These are phyloP conservation scores for Lamellibrachia columna DNA, from an alignment of 2,888 invertebrate genomes.

Conservation along the genomic window DNA sequence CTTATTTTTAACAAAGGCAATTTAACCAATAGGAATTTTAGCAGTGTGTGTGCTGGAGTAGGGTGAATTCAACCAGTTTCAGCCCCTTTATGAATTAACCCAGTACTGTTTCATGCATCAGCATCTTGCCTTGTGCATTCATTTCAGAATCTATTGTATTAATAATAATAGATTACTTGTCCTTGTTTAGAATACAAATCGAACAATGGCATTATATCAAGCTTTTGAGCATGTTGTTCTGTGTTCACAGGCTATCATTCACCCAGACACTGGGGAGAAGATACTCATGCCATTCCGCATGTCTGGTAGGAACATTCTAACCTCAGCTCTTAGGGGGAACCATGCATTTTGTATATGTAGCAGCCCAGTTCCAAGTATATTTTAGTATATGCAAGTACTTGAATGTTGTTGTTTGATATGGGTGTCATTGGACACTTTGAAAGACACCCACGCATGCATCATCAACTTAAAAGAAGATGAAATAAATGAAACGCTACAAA, in stretches of 20 bases:
- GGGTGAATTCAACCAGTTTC: not conserved
- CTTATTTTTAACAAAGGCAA: not conserved
- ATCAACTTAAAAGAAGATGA: too few species aligned
- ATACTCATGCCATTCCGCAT: constrained; percentile 69
- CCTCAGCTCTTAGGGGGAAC: not conserved
- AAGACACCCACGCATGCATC: too few species aligned
- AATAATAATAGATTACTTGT: not conserved
- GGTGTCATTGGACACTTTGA: too few species aligned
- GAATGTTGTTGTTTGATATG: too few species aligned
- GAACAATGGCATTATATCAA: not conserved
- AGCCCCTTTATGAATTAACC: not conserved
- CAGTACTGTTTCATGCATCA: not conserved
- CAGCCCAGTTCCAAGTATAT: too few species aligned
- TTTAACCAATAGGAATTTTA: not conserved
- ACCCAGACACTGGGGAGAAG: constrained; percentile 68
- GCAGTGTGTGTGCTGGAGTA: not conserved
- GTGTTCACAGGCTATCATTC: constrained; percentile 63
- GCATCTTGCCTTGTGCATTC: not conserved
- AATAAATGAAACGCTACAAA: too few species aligned
- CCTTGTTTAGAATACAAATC: not conserved
- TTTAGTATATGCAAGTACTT: too few species aligned
- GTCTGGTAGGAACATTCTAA: constrained; percentile 59
- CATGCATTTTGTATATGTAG: not conserved
- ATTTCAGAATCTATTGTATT: not conserved
- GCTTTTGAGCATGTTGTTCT: not conserved